A percentile compares a stretch with the other conserved stretches of the same genome.
Conservation (phyloP, 2,888 invertebrate species). For the Eupeodes latifasciatus region DNA sequence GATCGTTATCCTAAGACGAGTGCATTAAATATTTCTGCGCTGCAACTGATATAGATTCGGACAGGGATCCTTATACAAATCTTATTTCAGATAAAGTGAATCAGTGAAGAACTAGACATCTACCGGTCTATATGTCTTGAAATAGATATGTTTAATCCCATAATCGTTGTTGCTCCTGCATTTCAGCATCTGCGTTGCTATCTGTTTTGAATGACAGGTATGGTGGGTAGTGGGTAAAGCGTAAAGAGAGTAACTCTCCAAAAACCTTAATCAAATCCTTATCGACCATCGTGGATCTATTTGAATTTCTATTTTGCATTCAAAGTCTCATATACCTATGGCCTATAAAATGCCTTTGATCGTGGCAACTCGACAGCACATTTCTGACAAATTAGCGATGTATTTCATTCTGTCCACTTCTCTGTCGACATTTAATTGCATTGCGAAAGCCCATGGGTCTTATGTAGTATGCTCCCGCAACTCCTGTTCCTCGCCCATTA, state of each 20-base stretch:
- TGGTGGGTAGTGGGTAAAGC: no score
- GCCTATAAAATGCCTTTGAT: no score
- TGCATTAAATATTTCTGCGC: conserved; percentile 15
- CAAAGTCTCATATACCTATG: background rate
- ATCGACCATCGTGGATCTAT: conserved; percentile 47
- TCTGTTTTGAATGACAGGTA: conserved; percentile 23
- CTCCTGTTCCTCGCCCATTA: conserved; percentile 52
- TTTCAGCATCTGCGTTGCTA: conserved; percentile 53
- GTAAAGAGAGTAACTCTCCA: background rate
- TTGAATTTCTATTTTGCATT: conserved; percentile 9
- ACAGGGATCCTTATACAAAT: conserved; percentile 17
- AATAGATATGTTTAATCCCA: conserved; percentile 71
- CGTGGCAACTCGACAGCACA: conserved; percentile 16
- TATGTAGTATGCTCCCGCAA: conserved; percentile 38
- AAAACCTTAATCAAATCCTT: conserved; percentile 39
- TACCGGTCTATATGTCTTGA: conserved; percentile 25
- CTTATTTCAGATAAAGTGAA: conserved; percentile 23
- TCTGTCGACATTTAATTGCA: conserved; percentile 66
- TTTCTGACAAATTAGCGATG: conserved; percentile 55
- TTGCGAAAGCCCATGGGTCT: conserved; percentile 44
- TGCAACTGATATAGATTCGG: conserved; percentile 48
- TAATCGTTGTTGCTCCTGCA: conserved; percentile 59
- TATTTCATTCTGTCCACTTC: conserved; percentile 53
- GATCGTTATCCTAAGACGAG: conserved; percentile 61
- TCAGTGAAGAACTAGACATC: background rate